Conservation (phyloP, 2,888 invertebrate species). For the Brachypterus glaber region DNA sequence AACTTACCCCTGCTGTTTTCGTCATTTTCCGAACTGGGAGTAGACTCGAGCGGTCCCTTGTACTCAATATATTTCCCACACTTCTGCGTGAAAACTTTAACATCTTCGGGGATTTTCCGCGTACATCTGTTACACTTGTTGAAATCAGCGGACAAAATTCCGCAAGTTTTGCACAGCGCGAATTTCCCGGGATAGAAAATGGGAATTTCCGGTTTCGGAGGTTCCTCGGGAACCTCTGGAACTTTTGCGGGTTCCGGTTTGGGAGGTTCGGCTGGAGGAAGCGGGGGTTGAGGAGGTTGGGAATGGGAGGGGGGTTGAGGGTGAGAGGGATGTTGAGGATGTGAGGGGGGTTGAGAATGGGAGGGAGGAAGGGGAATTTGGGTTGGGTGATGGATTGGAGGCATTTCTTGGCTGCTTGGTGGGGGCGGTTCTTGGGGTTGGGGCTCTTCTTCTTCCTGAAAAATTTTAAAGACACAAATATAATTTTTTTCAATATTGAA, state of each 20-base stretch:
- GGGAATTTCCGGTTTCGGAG: conserved; percentile 43
- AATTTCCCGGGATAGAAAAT: conserved; percentile 61
- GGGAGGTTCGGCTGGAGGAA: conserved; percentile 5
- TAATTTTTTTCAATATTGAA: no score
- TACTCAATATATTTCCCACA: background rate
- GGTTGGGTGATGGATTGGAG: no score
- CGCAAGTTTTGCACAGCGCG: conserved; percentile 73
- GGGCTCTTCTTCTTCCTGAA: conserved; percentile 12
- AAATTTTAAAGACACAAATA: background rate
- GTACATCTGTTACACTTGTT: conserved; percentile 67
- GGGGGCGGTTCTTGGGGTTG: conserved; percentile 6
- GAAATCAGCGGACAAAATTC: conserved; percentile 69
- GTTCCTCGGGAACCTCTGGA: conserved; percentile 46
- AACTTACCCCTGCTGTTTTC: no score
- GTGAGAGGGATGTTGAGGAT: background rate
- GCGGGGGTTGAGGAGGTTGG: background rate
- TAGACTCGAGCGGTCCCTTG: background rate
- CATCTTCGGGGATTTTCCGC: conserved; percentile 61
- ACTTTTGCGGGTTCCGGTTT: conserved; percentile 14
- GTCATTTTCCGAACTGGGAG: no score
- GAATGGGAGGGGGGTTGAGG: background rate
- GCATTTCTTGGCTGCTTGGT: conserved; percentile 2
- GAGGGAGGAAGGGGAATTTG: background rate
- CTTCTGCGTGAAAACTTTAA: conserved; percentile 45
- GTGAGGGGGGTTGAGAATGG: background rate